These are phyloP conservation scores for Drepana falcataria DNA, from an alignment of 2,888 invertebrate species.

Conservation along the genomic window DNA sequence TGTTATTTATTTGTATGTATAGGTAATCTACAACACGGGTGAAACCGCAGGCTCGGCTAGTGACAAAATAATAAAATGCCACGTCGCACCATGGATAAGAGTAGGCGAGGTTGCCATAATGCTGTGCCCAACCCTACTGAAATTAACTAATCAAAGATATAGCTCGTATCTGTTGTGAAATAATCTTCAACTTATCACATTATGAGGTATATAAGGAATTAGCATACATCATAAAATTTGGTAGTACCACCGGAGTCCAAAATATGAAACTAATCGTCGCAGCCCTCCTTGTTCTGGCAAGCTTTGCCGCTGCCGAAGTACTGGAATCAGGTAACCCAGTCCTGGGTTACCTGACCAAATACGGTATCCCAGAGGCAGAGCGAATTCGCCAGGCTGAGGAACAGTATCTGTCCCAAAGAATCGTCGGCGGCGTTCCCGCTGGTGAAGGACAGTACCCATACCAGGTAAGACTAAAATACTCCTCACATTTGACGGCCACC, in stretches of 20 bases:
- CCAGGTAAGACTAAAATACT: constrained; percentile 28
- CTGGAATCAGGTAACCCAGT: constrained; percentile 15
- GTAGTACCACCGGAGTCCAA: not conserved
- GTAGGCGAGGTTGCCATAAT: no score
- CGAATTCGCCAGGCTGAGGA: constrained; percentile 39
- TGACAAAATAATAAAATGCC: no score
- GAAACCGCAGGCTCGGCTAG: no score
- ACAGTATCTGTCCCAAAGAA: constrained; percentile 27
- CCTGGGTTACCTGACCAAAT: constrained; percentile 35
- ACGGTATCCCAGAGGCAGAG: constrained; percentile 41
- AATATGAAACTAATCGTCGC: constrained; percentile 17
- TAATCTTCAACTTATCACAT: not conserved
- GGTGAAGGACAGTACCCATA: constrained; percentile 34
- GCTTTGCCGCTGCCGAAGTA: constrained; percentile 15
- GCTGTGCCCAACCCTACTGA: no score
- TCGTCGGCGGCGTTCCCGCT: constrained; percentile 42
- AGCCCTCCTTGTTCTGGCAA: constrained; percentile 14
- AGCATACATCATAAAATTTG: not conserved
- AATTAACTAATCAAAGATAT: no score
- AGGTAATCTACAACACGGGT: no score
- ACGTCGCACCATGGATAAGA: no score
- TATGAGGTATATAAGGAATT: not conserved
- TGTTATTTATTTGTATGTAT: no score
- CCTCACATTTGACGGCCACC: no score
- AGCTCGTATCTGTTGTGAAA: not conserved